These are phyloP conservation scores for Biston betularia DNA, from an alignment of 2,888 invertebrate species.

Conservation along the genomic window DNA sequence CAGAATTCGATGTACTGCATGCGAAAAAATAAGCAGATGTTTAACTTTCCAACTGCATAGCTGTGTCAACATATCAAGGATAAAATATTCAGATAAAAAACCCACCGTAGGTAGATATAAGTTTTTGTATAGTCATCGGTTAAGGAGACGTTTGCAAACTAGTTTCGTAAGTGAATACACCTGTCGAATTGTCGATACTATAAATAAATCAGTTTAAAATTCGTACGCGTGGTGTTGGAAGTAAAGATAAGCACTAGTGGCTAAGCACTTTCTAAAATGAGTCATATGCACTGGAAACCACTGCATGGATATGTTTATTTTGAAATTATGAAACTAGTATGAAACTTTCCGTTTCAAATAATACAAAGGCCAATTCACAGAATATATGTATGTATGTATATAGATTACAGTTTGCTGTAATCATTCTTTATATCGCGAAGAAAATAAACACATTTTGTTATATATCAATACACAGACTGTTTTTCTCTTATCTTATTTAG, in stretches of 20 bases:
- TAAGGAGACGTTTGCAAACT: slow-evolving; percentile 35
- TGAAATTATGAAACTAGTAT: neutral
- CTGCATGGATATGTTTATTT: neutral
- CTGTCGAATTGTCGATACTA: slow-evolving; percentile 35
- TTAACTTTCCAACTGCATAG: slow-evolving; percentile 48
- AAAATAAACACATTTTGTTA: slow-evolving; percentile 11
- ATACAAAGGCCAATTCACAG: neutral
- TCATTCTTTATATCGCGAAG: neutral
- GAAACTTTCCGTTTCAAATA: neutral
- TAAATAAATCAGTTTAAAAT: slow-evolving; percentile 15
- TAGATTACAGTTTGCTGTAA: neutral
- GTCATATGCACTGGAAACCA: slow-evolving; percentile 8
- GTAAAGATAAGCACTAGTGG: slow-evolving; percentile 7
- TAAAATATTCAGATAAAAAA: slow-evolving; percentile 43
- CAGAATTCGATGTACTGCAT: slow-evolving; percentile 16
- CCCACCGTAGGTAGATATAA: slow-evolving; percentile 27
- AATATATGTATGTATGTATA: too few relatives aligned
- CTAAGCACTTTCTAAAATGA: slow-evolving; percentile 54
- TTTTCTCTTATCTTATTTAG: slow-evolving; percentile 45
- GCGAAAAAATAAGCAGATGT: slow-evolving; percentile 46
- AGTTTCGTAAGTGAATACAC: slow-evolving; percentile 41
- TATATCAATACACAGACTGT: slow-evolving; percentile 9
- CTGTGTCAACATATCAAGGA: slow-evolving; percentile 51
- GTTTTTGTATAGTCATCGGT: slow-evolving; percentile 27
- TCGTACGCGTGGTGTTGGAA: slow-evolving; percentile 36